Evolutionary conservation across 2,797 vertebrate species (phyloP).

Genomic region (Okamejei kenojei): DNA sequence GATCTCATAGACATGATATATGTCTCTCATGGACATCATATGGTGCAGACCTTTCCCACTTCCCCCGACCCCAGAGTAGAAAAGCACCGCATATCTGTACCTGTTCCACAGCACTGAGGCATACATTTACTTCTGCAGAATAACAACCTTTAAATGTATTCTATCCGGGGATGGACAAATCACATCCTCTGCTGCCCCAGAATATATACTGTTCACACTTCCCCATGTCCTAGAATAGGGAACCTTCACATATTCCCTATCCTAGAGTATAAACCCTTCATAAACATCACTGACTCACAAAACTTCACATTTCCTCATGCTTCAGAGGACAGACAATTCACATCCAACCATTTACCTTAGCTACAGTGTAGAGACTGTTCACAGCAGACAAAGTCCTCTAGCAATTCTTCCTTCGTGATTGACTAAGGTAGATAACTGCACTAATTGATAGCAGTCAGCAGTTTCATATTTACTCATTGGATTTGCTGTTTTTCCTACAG

Average conservation of each 20-base stretch:
- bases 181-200: too few species aligned
- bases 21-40: too few species aligned
- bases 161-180: too few species aligned
- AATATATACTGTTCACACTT: neutral
- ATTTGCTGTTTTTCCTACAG: neutral
- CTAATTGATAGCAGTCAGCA: neutral
- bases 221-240: neutral
- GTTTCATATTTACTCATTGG: neutral
- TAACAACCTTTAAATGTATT: too few species aligned
- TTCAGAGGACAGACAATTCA: neutral
- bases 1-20: too few species aligned
- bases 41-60: too few species aligned
- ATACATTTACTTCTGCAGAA: too few species aligned
- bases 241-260: neutral
- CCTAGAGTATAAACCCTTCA: neutral
- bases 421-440: neutral
- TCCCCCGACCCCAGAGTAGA: too few species aligned
- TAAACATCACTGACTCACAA: neutral
- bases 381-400: neutral
- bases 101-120: too few species aligned
- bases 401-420: neutral
- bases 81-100: too few species aligned
- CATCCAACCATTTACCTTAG: neutral
- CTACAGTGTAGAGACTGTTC: neutral
- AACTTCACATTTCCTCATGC: neutral